Evolutionary conservation across 2,797 vertebrate species (phyloP).

Genomic region (Hozukius guyotensis): DNA sequence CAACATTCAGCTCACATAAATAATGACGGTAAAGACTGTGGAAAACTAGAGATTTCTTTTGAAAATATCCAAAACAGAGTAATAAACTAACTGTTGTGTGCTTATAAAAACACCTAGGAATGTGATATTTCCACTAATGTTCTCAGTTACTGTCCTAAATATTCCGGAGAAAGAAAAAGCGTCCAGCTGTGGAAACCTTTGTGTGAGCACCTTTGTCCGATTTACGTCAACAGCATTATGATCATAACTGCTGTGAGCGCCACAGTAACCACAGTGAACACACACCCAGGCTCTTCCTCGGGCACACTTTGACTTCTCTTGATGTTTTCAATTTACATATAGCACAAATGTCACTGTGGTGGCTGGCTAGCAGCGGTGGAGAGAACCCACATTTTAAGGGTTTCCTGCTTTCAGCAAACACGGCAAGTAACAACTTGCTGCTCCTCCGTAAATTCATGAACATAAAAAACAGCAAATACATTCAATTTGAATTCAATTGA

Average conservation of each 20-base stretch:
- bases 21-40: neutral
- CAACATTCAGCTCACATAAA: neutral
- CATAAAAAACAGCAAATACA: neutral
- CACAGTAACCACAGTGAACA: neutral
- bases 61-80: neutral
- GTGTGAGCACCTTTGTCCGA: neutral
- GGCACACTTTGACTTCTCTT: neutral
- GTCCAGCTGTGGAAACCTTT: neutral
- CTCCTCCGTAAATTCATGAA: neutral
- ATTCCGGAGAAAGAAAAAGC: neutral
- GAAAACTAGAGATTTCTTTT: neutral
- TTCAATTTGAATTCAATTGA: neutral
- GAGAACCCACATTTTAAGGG: neutral
- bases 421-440: neutral
- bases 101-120: neutral
- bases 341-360: conserved; percentile 12
- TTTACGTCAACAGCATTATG: neutral
- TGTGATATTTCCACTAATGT: neutral
- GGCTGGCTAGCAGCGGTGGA: neutral
- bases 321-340: conserved; percentile 8
- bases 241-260: neutral
- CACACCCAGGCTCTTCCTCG: neutral
- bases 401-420: conserved; percentile 21
- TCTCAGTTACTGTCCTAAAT: neutral
- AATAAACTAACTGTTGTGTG: neutral